Base-by-base conservation (phyloP, 1,140 invertebrate genomes). In the Gryllus bimaculatus region DNA sequence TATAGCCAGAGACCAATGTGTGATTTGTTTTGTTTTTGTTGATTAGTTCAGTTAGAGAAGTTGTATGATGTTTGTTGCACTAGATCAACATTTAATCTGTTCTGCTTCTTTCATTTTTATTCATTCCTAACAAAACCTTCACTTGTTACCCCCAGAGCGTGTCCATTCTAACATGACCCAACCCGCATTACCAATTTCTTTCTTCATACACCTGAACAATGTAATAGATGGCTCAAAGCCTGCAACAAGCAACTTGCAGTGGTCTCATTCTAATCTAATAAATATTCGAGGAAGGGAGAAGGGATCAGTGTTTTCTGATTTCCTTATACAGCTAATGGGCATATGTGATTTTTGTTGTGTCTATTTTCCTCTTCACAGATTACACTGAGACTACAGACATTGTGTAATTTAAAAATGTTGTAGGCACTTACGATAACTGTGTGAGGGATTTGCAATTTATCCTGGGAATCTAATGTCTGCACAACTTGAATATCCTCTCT, bases 81-180 rank as follows among this genome's bases (percentile, higher is more conserved):
- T 78, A 78, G 78, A 78, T 12, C 18, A 78, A 78, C 78, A 73
- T 78, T 26, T 75, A 78, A 73, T 78, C 20, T 78, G 73, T 15
- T 8, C 78, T 74, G 78, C 78, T 75, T 75, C 66, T 78, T 78
- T 78, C 10, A 12, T 78, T 78, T 78, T 78, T 39, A 74, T 47
- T 78, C 7, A 78, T 78, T 78, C 78, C 78, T 78, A 78, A 78
- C 54, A 78, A 39, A 66, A 26, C 47, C 18, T 78, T 78, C 54
- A 21, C 54, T 26, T 13, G 7, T 75, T 13, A 39, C 26, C 20
- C 47, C 74, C 74, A 75, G 8, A 26, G 74, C n/a, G 74, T 66
- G 54, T 66, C 54, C 54, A 66, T 66, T 66, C 54, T 13, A 18
- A 18, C 18, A 66, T 66, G 10, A 66, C 18, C 54, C 10, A 66